Evolutionary conservation across 2,797 vertebrate species (phyloP).

Genomic region (Scarus forsteni): DNA sequence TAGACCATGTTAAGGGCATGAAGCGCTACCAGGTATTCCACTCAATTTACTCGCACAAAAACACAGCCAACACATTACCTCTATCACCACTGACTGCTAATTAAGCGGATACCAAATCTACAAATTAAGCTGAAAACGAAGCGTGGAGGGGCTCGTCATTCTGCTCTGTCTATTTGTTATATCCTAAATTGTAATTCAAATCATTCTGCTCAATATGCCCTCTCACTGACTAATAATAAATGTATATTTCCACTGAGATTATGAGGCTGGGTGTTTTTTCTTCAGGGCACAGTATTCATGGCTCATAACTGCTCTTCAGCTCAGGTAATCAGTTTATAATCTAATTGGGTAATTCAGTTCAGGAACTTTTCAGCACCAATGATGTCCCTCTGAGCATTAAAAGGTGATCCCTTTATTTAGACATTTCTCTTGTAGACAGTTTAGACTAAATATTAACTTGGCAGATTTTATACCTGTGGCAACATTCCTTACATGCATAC

Average conservation of each 20-base stretch:
- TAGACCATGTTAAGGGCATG: conserved; percentile 88
- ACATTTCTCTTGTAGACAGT: background rate
- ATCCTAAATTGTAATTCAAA: conserved; percentile 12
- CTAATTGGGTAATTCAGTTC: conserved; percentile 31
- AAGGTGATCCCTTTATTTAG: conserved; percentile 6
- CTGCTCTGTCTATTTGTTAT: conserved; percentile 10
- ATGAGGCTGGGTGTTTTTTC: conserved; percentile 10
- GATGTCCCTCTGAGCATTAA: conserved; percentile 9
- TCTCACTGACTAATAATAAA: conserved; percentile 7
- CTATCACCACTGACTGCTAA: background rate
- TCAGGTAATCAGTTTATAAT: conserved; percentile 34
- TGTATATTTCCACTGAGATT: conserved; percentile 18
- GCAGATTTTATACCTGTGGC: background rate
- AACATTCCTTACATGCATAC: background rate
- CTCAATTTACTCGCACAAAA: background rate
- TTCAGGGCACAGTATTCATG: conserved; percentile 21
- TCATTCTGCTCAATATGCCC: conserved; percentile 13
- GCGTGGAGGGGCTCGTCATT: background rate
- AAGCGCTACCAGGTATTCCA: conserved; percentile 86
- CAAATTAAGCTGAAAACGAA: conserved; percentile 23
- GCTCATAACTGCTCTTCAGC: conserved; percentile 29
- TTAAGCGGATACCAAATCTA: conserved; percentile 6
- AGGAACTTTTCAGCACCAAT: conserved; percentile 19
- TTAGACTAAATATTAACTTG: conserved; percentile 1
- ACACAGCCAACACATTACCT: background rate